Evolutionary conservation across 2,797 vertebrate species (phyloP), one percentile per base, ranked within the genome.

Genomic region (Psittacula derbiana): DNA sequence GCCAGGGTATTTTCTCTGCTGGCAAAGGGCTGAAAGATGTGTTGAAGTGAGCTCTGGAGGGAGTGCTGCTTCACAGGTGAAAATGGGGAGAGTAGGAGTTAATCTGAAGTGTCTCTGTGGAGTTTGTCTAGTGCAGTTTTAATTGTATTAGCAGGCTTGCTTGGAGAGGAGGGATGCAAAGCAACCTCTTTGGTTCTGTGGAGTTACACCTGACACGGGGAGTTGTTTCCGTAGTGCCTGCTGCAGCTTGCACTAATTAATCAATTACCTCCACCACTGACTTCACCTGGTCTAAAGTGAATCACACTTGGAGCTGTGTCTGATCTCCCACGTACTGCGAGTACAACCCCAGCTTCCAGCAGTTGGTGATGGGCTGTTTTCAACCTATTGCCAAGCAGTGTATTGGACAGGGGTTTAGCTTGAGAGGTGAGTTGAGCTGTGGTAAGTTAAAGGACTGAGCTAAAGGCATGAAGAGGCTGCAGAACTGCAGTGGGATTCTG

Each of bases 321-420:
- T 23, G 5, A 4, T 4, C 18, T 21, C 52, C 27, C 18, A 7
- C 30, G 4, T 8, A 0, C 7, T 0, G 8, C 0, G 36, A 41
- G 18, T 0, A 5, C 2, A 4, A 17, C 10, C 31, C 53, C 30
- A 19, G 50, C 49, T 66, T n/a, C 30, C 2, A 12, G 64, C 17
- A 23, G n/a, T 0, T 1, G 1, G 4, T 8, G 25, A 15, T 24
- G 55, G 50, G 46, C 4, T 82, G 73, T 20, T 81, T 80, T n/a
- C 14, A 21, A 57, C 64, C n/a, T 12, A 0, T 6, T 58, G 18
- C 12, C 5, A 49, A 31, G 40, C 5, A 8, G 24, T 0, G 25
- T 16, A 1, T 0, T 2, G 9, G 25, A 3, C 24, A 2, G 13
- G 21, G 52, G 20, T 4, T 5, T 25, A 25, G 28, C 25, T 1